Evolutionary conservation across 2,888 invertebrate species (phyloP).

Genomic region (Rhogogaster chlorosoma): DNA sequence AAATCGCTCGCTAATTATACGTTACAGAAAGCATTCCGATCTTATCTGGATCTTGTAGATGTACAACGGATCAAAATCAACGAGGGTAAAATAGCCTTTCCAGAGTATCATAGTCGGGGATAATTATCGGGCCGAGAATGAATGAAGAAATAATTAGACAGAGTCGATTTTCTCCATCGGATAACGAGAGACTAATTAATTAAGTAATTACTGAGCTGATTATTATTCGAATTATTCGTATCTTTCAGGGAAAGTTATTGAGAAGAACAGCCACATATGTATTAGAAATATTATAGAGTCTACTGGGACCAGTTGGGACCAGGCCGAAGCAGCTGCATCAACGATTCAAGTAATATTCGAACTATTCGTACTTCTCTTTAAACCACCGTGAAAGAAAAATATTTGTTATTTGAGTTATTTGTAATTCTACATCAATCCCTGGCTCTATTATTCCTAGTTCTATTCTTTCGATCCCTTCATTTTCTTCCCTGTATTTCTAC

Average conservation of each 20-base stretch:
- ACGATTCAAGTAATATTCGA: conserved; percentile 68
- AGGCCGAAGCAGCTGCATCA: conserved; percentile 66
- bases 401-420: too few species aligned
- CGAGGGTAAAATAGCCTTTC: conserved; percentile 58
- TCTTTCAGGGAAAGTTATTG: conserved; percentile 6
- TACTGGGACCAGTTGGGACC: conserved; percentile 61
- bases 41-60: conserved; percentile 67
- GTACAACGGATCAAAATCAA: conserved; percentile 57
- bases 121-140: not conserved
- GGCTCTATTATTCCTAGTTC: not conserved
- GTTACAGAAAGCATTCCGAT: conserved; percentile 67
- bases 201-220: not conserved
- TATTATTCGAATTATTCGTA: not conserved
- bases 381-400: too few species aligned
- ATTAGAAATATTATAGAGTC: conserved; percentile 65
- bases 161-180: not conserved
- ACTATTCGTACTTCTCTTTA: too few species aligned
- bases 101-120: not conserved
- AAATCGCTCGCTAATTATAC: not conserved
- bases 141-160: not conserved
- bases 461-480: not conserved
- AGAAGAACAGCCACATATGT: conserved; percentile 61
- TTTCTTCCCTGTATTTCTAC: not conserved
- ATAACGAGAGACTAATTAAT: conserved; percentile 29
- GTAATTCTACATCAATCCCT: not conserved